Conservation (phyloP, 2,888 invertebrate genomes). For the Dynastes grantii region DNA sequence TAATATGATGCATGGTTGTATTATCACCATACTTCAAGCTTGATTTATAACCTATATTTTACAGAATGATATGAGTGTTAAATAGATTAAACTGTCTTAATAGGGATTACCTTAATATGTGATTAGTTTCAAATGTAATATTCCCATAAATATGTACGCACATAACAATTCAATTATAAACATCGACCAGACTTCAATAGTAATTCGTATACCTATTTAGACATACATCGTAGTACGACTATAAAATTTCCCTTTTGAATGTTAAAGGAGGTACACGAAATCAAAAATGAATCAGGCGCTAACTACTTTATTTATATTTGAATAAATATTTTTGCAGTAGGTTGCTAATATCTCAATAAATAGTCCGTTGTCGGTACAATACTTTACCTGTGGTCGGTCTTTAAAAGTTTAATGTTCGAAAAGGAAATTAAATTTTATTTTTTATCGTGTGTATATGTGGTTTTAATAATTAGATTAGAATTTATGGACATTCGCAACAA, state of each 20-base stretch:
- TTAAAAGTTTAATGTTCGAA: background rate
- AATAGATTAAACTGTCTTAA: constrained; percentile 17
- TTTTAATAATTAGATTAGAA: background rate
- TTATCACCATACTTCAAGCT: background rate
- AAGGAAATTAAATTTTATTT: background rate
- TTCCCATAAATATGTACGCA: background rate
- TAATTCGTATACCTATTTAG: too few species aligned
- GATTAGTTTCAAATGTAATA: constrained; percentile 16
- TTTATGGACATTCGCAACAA: background rate
- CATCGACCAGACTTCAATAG: too few species aligned
- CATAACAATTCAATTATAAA: too few species aligned
- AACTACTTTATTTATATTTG: background rate
- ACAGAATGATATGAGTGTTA: constrained; percentile 2
- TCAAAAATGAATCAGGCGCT: background rate
- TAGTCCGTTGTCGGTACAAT: background rate
- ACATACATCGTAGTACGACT: background rate
- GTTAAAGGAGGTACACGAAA: background rate
- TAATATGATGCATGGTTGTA: background rate
- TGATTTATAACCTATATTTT: background rate
- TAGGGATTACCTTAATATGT: background rate
- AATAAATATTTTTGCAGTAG: background rate
- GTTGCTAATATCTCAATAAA: background rate
- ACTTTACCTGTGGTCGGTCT: background rate
- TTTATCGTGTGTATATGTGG: background rate
- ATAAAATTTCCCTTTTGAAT: background rate